phyloP scores from a whole-genome alignment of 2,888 invertebrate genomes.

The Julus scandinavius region DNA sequence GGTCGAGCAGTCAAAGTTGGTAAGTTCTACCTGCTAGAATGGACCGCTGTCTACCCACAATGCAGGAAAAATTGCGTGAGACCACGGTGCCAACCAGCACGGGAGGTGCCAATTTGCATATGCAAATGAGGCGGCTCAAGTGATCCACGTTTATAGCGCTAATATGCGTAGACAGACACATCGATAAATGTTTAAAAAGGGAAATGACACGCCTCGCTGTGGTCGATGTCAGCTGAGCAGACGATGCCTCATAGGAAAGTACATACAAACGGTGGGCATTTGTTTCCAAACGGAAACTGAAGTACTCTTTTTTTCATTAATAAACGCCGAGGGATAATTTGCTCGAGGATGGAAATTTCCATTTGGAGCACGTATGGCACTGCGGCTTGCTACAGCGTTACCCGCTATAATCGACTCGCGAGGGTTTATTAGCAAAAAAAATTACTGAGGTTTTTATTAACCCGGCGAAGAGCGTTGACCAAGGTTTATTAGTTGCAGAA shows the following conservation, averaged over 20 bases:
- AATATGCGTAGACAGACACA: not conserved
- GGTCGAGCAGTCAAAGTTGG: no score
- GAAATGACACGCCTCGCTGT: not conserved
- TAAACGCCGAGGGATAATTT: not conserved
- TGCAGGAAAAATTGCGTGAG: not conserved
- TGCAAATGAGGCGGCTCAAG: not conserved
- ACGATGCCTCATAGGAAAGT: not conserved
- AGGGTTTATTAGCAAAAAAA: not conserved
- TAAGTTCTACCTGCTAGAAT: no score
- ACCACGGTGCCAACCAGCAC: not conserved
- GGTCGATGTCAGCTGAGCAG: not conserved
- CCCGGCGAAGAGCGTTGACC: not conserved
- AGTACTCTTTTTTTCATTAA: not conserved
- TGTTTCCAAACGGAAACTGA: not conserved
- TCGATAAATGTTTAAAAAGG: not conserved
- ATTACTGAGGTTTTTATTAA: no score
- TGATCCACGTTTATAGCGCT: not conserved
- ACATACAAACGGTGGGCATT: not conserved
- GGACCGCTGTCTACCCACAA: not conserved
- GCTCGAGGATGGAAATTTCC: slow-evolving; percentile 5
- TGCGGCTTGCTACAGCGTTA: not conserved
- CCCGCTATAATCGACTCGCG: not conserved
- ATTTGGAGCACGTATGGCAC: not conserved
- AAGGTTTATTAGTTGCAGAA: not conserved
- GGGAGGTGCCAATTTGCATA: not conserved